Conservation (phyloP, 2,888 invertebrate species). For the Agrochola circellaris region DNA sequence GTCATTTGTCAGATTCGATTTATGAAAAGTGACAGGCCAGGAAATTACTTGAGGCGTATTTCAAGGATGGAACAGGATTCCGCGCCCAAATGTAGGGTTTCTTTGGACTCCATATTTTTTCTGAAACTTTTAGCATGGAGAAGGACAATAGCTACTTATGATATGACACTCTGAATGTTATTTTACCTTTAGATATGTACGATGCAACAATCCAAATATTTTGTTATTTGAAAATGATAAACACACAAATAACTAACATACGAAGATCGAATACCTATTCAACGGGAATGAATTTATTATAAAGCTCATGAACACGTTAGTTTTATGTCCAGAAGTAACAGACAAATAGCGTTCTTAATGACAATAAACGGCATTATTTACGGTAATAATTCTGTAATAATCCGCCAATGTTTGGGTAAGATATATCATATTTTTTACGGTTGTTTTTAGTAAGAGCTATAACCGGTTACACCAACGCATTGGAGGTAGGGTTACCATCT, state of each 20-base stretch:
- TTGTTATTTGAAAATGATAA: neutral
- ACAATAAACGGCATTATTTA: slow-evolving; percentile 18
- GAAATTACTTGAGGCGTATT: slow-evolving; percentile 35
- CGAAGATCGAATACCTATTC: slow-evolving; percentile 4
- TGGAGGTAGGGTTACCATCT: no score
- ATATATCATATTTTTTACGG: slow-evolving; percentile 17
- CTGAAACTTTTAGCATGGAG: neutral
- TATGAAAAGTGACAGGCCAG: slow-evolving; percentile 48
- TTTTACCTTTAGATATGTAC: neutral
- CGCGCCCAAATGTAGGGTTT: neutral
- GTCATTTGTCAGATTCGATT: slow-evolving; percentile 41
- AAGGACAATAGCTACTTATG: neutral
- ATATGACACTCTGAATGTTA: neutral
- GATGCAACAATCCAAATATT: neutral
- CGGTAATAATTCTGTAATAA: slow-evolving; percentile 10
- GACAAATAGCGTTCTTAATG: slow-evolving; percentile 14
- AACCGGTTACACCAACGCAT: slow-evolving; percentile 41
- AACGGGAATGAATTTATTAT: slow-evolving; percentile 30
- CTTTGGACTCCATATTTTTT: neutral
- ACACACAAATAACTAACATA: slow-evolving; percentile 17
- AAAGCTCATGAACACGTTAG: neutral
- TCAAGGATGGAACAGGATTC: slow-evolving; percentile 37
- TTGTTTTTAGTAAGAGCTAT: slow-evolving; percentile 27
- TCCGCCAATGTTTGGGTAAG: neutral
- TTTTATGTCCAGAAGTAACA: neutral